Conservation (phyloP, 1,140 invertebrate genomes). For the Heliconius himera region DNA sequence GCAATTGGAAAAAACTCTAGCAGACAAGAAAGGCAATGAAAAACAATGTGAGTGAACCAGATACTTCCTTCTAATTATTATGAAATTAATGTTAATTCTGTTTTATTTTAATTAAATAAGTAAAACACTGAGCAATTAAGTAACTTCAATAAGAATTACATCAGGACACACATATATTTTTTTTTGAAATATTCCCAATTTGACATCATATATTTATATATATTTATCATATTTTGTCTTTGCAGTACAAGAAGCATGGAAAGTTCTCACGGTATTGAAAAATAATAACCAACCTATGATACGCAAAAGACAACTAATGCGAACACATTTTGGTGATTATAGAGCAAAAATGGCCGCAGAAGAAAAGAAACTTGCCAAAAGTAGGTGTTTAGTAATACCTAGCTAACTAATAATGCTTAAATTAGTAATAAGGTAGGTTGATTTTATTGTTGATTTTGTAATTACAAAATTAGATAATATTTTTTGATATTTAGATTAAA, state of each 20-base stretch:
- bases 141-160: too few relatives aligned
- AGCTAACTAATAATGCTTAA: conserved; percentile 32
- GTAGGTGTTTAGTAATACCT: conserved; percentile 54
- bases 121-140: too few relatives aligned
- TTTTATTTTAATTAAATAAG: neutral
- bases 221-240: neutral
- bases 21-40: conserved; percentile 83
- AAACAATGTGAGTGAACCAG: conserved; percentile 82
- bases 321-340: conserved; percentile 88
- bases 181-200: neutral
- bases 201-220: neutral
- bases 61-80: neutral
- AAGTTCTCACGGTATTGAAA: conserved; percentile 85
- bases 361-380: conserved; percentile 84
- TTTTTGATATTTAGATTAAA: neutral
- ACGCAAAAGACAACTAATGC: conserved; percentile 88
- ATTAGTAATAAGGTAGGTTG: conserved; percentile 14
- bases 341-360: conserved; percentile 87
- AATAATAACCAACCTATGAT: conserved; percentile 85
- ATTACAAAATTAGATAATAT: neutral
- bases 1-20: conserved; percentile 84
- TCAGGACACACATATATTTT: too few relatives aligned
- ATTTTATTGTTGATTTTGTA: neutral
- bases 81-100: neutral
- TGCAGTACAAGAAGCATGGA: conserved; percentile 84